These are phyloP conservation scores for Microchirus variegatus DNA, from an alignment of 2,797 vertebrate species.

Conservation along the genomic window DNA sequence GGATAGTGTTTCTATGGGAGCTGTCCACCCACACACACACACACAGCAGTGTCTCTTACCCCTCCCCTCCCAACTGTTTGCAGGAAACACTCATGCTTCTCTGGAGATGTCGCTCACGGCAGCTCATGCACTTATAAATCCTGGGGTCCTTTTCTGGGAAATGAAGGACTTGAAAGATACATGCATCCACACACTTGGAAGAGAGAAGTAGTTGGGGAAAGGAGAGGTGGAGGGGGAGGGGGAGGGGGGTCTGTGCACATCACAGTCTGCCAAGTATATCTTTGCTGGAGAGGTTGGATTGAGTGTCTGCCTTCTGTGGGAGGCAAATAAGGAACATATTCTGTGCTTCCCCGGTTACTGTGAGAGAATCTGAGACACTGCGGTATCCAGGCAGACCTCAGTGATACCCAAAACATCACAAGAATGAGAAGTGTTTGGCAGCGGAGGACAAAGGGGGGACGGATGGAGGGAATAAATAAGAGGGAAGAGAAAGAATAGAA, in stretches of 20 bases:
- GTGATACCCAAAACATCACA: conserved; percentile 65
- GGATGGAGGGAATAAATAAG: conserved; percentile 48
- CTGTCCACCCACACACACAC: conserved; percentile 75
- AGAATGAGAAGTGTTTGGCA: conserved; percentile 64
- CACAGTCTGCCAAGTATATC: conserved; percentile 66
- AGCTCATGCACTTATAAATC: conserved; percentile 73
- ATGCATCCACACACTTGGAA: conserved; percentile 46
- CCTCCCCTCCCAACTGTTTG: conserved; percentile 74
- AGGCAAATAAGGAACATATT: conserved; percentile 67
- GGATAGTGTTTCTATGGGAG: conserved; percentile 82
- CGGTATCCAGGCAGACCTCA: conserved; percentile 73
- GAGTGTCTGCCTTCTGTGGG: conserved; percentile 65
- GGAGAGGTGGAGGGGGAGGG: neutral
- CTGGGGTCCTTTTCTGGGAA: conserved; percentile 73
- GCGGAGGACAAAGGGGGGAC: conserved; percentile 46
- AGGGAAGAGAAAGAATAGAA: conserved; percentile 66
- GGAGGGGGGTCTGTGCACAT: conserved; percentile 25
- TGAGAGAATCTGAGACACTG: conserved; percentile 63
- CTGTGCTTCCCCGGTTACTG: conserved; percentile 50
- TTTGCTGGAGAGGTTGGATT: conserved; percentile 59
- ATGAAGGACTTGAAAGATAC: conserved; percentile 69
- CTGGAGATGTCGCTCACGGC: conserved; percentile 78
- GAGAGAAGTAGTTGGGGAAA: neutral
- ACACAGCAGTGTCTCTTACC: conserved; percentile 25
- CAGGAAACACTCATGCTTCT: conserved; percentile 84